Percentiles rank a stretch among this genome's conserved stretches.
phyloP scores from a whole-genome alignment of 1,140 invertebrate genomes.

The Bombus breviceps region DNA sequence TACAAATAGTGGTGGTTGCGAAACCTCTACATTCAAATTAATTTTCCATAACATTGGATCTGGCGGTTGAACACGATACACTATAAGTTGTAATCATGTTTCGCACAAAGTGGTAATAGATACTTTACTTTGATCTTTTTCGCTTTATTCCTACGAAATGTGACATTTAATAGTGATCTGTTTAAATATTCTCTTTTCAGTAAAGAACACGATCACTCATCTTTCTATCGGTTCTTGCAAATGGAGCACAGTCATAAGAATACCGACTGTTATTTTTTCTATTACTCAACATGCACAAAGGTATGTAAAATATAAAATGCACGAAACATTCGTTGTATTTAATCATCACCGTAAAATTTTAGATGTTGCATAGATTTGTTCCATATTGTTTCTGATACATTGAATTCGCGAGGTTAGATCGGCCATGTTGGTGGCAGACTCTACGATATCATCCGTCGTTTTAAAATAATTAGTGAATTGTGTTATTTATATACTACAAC shows the following conservation, averaged over 20 bases:
- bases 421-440: conserved; percentile 77
- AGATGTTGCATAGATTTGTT: conserved; percentile 14
- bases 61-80: conserved; percentile 36
- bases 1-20: neutral
- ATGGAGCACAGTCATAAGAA: conserved; percentile 84
- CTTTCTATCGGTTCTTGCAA: conserved; percentile 78
- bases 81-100: conserved; percentile 72
- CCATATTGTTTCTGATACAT: conserved; percentile 64
- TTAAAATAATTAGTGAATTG: conserved; percentile 41
- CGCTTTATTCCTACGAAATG: neutral
- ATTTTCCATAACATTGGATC: conserved; percentile 56
- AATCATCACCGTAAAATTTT: neutral
- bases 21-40: conserved; percentile 39
- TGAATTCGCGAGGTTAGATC: conserved; percentile 74
- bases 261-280: conserved; percentile 93
- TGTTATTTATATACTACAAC: neutral
- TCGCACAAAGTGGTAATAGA: conserved; percentile 78
- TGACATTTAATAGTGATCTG: neutral
- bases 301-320: conserved; percentile 81
- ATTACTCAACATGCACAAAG: conserved; percentile 92
- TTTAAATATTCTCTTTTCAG: conserved; percentile 68
- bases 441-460: conserved; percentile 34
- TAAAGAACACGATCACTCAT: conserved; percentile 81
- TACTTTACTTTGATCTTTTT: conserved; percentile 17
- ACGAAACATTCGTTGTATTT: neutral